A percentile compares a stretch with the other conserved stretches of the same genome.
phyloP scores from a whole-genome alignment of 2,888 invertebrate species.

The Fabriciana adippe region DNA sequence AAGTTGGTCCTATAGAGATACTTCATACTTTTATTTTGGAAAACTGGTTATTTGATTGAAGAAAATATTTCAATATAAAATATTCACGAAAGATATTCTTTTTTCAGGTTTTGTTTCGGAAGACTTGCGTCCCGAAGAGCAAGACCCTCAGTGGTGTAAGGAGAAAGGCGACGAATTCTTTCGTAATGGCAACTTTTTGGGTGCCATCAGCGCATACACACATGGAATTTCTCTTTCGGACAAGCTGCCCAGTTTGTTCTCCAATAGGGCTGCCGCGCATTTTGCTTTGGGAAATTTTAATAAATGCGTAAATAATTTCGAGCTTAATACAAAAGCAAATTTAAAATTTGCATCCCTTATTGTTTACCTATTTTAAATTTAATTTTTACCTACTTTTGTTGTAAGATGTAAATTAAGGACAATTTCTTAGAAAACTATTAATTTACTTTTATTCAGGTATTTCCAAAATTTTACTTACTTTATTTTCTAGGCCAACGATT shows the following conservation, averaged over 20 bases:
- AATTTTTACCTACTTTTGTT: no score
- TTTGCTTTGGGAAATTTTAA: constrained; percentile 88
- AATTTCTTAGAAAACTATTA: not conserved
- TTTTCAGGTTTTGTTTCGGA: constrained; percentile 85
- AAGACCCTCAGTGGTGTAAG: constrained; percentile 91
- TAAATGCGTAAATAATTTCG: constrained; percentile 79
- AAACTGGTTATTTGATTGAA: no score
- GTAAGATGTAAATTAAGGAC: no score
- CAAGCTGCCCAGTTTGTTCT: constrained; percentile 87
- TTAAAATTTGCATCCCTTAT: no score
- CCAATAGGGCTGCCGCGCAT: constrained; percentile 91
- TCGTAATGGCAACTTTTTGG: constrained; percentile 87
- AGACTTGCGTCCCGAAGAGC: constrained; percentile 89
- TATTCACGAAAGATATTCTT: not conserved
- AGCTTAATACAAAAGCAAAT: no score
- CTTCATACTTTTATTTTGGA: no score
- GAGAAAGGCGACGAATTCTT: constrained; percentile 91
- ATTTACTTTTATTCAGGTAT: not conserved
- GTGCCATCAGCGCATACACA: constrained; percentile 91
- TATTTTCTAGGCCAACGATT: constrained; percentile 72
- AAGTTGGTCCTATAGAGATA: no score
- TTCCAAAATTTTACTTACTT: not conserved
- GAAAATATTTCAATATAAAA: no score
- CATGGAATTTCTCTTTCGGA: constrained; percentile 89
- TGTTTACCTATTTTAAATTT: no score